Conservation (phyloP, 2,888 invertebrate species). For the Trachelus troglodyta region DNA sequence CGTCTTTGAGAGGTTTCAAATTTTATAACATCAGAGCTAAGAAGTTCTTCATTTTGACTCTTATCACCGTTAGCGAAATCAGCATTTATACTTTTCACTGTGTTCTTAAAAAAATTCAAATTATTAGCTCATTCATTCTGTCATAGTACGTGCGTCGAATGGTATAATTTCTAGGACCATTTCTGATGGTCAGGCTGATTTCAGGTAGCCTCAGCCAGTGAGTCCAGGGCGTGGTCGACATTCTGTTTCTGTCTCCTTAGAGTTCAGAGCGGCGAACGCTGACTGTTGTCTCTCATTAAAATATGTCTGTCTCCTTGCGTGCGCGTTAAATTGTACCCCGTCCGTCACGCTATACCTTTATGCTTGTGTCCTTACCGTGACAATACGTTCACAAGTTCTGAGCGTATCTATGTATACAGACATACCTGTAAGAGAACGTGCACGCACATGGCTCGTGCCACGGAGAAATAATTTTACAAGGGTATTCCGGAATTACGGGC, state of each 20-base stretch:
- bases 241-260: background rate
- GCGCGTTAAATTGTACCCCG: conserved; percentile 1
- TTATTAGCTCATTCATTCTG: background rate
- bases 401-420: background rate
- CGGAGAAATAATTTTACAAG: conserved; percentile 13
- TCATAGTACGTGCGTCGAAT: background rate
- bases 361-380: background rate
- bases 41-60: background rate
- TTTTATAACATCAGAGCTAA: background rate
- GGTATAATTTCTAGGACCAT: background rate
- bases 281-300: background rate
- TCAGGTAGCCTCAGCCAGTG: background rate
- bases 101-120: background rate
- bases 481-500: conserved; percentile 29
- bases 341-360: background rate
- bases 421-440: background rate
- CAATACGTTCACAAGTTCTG: background rate
- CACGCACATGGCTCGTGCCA: background rate
- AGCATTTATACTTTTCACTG: background rate
- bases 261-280: background rate
- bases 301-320: conserved; percentile 1
- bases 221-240: conserved; percentile 2
- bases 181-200: background rate
- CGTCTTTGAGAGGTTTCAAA: background rate
- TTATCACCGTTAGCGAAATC: background rate